These are phyloP conservation scores for Hydrolagus colliei DNA, from an alignment of 2,797 vertebrate species.

Conservation along the genomic window DNA sequence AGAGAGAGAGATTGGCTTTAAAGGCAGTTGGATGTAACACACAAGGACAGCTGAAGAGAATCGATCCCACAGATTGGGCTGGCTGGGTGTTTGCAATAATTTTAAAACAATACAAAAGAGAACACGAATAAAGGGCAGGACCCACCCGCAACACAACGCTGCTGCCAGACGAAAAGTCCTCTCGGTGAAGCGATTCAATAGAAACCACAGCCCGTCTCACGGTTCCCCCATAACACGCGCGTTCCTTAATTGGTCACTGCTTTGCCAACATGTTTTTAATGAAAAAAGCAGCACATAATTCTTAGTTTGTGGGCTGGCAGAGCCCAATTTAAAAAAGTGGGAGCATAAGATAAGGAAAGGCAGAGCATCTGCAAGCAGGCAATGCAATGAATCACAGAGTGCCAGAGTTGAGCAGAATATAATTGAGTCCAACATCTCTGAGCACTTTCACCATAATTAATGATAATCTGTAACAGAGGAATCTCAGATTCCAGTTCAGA, in stretches of 20 bases:
- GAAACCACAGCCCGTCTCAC: constrained; percentile 64
- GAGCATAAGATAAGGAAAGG: constrained; percentile 98
- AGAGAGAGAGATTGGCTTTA: not conserved
- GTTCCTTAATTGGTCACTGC: constrained; percentile 96
- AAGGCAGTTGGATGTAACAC: not conserved
- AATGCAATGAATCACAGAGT: constrained; percentile 97
- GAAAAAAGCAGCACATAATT: constrained; percentile 97
- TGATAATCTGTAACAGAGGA: constrained; percentile 99
- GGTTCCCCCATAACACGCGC: constrained; percentile 77
- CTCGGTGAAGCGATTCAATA: constrained; percentile 59
- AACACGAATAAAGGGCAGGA: not conserved
- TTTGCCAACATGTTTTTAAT: constrained; percentile 99
- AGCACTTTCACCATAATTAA: constrained; percentile 99
- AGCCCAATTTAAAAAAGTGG: constrained; percentile 99
- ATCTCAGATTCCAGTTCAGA: constrained; percentile 99
- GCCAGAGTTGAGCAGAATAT: constrained; percentile 99
- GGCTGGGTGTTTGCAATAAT: not conserved
- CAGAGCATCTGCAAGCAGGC: constrained; percentile 86
- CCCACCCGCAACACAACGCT: constrained; percentile 36
- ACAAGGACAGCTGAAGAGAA: constrained; percentile 3
- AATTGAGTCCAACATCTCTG: constrained; percentile 99
- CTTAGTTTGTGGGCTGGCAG: constrained; percentile 98
- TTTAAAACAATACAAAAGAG: constrained; percentile 13
- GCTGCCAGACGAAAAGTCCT: constrained; percentile 50
- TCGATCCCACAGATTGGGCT: not conserved